Evolutionary conservation across 2,888 invertebrate species (phyloP), one percentile per base, ranked within the genome.

Genomic region (Drosophila robusta): DNA sequence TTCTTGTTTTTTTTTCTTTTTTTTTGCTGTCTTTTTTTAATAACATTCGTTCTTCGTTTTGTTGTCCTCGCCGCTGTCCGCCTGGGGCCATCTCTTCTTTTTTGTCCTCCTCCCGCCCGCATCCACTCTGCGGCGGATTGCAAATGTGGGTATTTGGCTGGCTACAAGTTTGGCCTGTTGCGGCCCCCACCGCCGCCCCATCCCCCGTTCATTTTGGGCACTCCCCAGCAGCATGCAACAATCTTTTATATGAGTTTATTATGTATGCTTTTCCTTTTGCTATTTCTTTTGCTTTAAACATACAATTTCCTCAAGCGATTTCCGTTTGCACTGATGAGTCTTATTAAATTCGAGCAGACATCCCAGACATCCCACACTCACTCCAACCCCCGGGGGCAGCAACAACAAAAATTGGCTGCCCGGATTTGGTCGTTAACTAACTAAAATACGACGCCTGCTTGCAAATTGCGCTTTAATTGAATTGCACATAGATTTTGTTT

Each of bases 301-400:
- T 80, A 89, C 88, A 89, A 87, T 88, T 90, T 90, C 87, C 89
- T 85, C 83, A 74, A 87, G 90, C 88, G 81, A 80, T 89, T 90
- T 88, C 88, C 88, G 80, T 87, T 80, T 80, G 78, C 82, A 77
- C 80, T 88, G 85, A 89, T 88, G 86, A 86, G 80, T 84, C 88
- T 86, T 86, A 86, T 86, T 86, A 86, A 88, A 84, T 84, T 78
- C 56, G 68, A 56, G 67, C 22, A 51, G 39, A 12, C 32, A 22
- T 8, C 32, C 14, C 26, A 22, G 5, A 12, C 34, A 42, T 18
- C 18, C 39, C 4, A 24, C 18, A n/a, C 54, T 4, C 12, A 29
- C 9, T 3, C 11, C n/a, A 18, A 16, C 18, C 60, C 46, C 36
- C 56, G 8, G n/a, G 14, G 45, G 18, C 18, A 24, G 16, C 18